Evolutionary conservation across 2,888 invertebrate genomes (phyloP), one percentile per base, ranked within the genome.

Genomic region (Sphinx pinastri): DNA sequence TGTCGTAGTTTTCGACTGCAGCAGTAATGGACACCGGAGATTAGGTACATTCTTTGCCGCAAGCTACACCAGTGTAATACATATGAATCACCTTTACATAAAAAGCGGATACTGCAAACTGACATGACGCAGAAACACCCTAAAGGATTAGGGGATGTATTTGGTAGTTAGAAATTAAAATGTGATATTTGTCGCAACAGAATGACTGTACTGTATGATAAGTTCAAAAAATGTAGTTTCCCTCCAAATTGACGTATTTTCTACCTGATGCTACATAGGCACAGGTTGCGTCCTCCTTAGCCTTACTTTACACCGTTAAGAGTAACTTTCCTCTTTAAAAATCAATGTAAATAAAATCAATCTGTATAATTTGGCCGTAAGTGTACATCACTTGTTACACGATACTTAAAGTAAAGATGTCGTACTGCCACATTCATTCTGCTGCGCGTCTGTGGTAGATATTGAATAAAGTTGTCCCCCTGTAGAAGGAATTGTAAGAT

Each of bases 401-500:
- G n/a, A n/a, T n/a, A n/a, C n/a, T 31, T 0, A 12, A 13, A 45
- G 25, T 31, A 49, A 68, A 59, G 51, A n/a, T 38, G 31, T 68
- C 45, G 25, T 60, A 59, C 38, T 45, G 68, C 19, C 51, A 49
- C 66, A 70, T 57, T 55, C 45, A 16, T 66, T 70, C n/a, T 57
- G 67, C n/a, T 57, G 57, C 55, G 57, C n/a, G 49, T 66, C 55
- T 10, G 59, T 66, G 55, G 55, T 67, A 60, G 14, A 25, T 66
- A 57, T 81, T 77, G 76, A 75, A 77, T 81, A 79, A 74, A 77
- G 81, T 80, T 74, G 77, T 82, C 80, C 79, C 83, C 84, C 79
- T 73, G 80, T 85, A 85, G 83, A 83, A 77, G 81, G 83, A 84
- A 83, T 82, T 81, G 82, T 77, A 74, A 76, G 71, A 71, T 72